A percentile compares a stretch with the other conserved stretches of the same genome.
Conservation (phyloP, 2,888 invertebrate species). For the Torymus texanus region DNA sequence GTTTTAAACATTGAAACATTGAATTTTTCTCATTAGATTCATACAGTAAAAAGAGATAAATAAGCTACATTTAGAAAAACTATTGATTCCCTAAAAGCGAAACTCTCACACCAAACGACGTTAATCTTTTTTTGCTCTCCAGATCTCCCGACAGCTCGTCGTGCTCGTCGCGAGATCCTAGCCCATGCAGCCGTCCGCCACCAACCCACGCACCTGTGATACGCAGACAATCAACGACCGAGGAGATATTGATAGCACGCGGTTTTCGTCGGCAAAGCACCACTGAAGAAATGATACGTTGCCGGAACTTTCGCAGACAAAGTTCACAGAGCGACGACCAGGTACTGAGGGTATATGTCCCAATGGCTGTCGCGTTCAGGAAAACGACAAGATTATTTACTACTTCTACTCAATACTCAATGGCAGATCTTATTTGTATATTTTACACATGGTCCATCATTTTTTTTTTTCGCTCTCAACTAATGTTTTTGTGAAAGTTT, state of each 20-base stretch:
- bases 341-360: slow-evolving; percentile 69
- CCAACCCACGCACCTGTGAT: slow-evolving; percentile 80
- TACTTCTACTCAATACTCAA: neutral
- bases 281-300: slow-evolving; percentile 94
- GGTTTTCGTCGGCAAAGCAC: slow-evolving; percentile 93
- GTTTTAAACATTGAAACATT: too few species aligned
- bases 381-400: slow-evolving; percentile 12
- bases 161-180: slow-evolving; percentile 91
- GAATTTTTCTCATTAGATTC: too few species aligned
- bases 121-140: neutral
- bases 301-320: slow-evolving; percentile 92
- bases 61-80: too few species aligned
- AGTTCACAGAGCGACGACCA: slow-evolving; percentile 92
- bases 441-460: neutral
- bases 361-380: slow-evolving; percentile 22
- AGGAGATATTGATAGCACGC: slow-evolving; percentile 92
- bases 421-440: neutral
- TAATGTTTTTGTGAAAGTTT: too few species aligned
- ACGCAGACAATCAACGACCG: slow-evolving; percentile 91
- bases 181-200: slow-evolving; percentile 83
- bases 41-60: too few species aligned
- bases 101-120: too few species aligned
- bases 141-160: slow-evolving; percentile 78
- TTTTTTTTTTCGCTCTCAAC: too few species aligned
- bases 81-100: too few species aligned